Evolutionary conservation across 2,797 vertebrate genomes (phyloP), one percentile per base, ranked within the genome.

Genomic region (Phalanger gymnotis): DNA sequence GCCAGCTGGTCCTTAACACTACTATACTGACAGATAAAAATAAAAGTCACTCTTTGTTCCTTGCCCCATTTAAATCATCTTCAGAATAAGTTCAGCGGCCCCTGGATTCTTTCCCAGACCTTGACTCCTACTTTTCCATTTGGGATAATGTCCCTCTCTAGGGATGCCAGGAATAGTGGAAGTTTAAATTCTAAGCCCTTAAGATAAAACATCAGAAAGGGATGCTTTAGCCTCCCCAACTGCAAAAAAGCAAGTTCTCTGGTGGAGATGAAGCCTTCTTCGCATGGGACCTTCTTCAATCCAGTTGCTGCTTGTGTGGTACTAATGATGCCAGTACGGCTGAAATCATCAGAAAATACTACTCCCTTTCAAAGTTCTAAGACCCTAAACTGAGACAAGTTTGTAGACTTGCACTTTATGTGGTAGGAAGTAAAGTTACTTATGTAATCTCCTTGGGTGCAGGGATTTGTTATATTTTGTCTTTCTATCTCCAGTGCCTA

Each of bases 1-100:
- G 51, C 90, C 90, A 54, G 90, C 51, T 52, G 53, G 90, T 90
- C 52, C 90, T 53, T 90, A 90, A 90, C 90, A 90, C 30, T 90
- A 34, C 90, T 90, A 53, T 90, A 54, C 90, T 90, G 53, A 90
- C 90, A 90, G 53, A 90, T 90, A 53, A 90, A 90, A 90, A 90
- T 90, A 53, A 90, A 81, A 81, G 90, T 52, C 28, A 90, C 13
- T 90, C 90, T 90, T 52, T 90, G 90, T 53, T 90, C 90, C 53
- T 90, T 90, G 51, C 30, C 40, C 73, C 40, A 40, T 81, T 81
- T 81, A 81, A 81, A 81, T 81, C 90, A 90, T 90, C 31, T 90
- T 53, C 52, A 90, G 51, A 90, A 28, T 90, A 90, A 90, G 90
- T 53, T 81, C 51, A 90, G 52, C 19, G 90, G 51, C 52, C 53